Conservation (phyloP, 2,113 vertebrate genomes). For the Barnardius zonarius region DNA sequence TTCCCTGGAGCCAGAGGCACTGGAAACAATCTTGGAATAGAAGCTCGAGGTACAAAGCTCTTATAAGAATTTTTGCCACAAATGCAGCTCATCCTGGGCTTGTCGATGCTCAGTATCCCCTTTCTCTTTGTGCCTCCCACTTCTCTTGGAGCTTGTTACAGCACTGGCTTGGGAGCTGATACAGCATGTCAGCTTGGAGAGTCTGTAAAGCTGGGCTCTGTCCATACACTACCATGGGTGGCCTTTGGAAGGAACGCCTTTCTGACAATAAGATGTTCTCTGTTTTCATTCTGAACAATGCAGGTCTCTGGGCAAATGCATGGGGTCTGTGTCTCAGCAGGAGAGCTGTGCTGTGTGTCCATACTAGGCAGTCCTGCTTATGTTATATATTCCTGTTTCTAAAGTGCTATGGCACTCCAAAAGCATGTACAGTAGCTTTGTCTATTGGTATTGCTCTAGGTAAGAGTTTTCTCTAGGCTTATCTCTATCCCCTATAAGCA, state of each 20-base stretch:
- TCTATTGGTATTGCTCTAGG: not conserved
- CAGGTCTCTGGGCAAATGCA: not conserved
- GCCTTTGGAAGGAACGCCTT: accelerated
- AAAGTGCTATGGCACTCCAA: not conserved
- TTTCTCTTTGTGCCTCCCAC: not conserved
- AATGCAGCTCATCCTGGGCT: not conserved
- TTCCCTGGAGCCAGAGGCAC: not conserved
- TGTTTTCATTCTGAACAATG: not conserved
- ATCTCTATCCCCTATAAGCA: constrained; percentile 46
- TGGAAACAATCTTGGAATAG: not conserved
- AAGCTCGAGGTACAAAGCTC: not conserved
- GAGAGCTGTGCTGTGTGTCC: not conserved
- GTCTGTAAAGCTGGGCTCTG: not conserved
- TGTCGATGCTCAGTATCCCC: not conserved
- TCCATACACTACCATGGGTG: accelerated
- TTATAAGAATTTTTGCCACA: not conserved
- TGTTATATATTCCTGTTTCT: not conserved
- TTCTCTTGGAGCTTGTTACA: not conserved
- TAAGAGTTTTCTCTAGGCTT: constrained; percentile 4
- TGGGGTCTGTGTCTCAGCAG: not conserved
- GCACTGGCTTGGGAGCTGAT: not conserved
- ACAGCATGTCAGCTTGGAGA: not conserved
- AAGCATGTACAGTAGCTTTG: not conserved
- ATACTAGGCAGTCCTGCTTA: not conserved
- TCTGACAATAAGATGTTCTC: accelerated